A percentile compares a stretch with the other conserved stretches of the same genome.
Conservation (phyloP, 35 echinoderm and acorn worm genomes). For the Apostichopus parvimensis region DNA sequence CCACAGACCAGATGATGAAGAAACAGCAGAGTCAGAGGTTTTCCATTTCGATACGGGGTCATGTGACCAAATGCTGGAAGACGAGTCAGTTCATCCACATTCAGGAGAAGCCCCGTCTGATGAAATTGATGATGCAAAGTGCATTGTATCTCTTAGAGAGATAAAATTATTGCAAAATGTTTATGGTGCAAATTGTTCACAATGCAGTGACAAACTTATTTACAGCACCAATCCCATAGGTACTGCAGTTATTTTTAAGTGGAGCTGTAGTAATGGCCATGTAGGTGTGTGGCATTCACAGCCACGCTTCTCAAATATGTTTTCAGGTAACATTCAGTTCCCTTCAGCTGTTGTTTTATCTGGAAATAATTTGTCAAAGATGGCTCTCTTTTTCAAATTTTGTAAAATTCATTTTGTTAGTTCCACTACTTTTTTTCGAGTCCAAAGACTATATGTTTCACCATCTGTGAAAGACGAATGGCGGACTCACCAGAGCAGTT, state of each 20-base stretch:
- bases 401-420: conserved; percentile 31
- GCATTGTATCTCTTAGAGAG: conserved; percentile 6
- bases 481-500: neutral
- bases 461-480: conserved; percentile 27
- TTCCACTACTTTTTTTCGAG: too few relatives aligned
- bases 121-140: conserved; percentile 28
- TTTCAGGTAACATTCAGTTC: conserved; percentile 49
- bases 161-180: neutral
- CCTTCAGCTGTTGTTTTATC: conserved; percentile 9
- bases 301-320: conserved; percentile 29
- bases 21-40: conserved; percentile 2
- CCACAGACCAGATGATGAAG: neutral
- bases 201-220: neutral
- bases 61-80: neutral
- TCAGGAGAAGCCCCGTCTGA: neutral
- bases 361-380: conserved; percentile 43
- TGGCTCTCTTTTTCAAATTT: neutral
- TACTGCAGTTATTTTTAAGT: conserved; percentile 33
- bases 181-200: neutral
- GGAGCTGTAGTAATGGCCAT: conserved; percentile 26
- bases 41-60: neutral
- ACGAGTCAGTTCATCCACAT: neutral
- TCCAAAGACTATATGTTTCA: too few relatives aligned
- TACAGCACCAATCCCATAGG: neutral
- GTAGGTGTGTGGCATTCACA: conserved; percentile 22